Evolutionary conservation across 1,140 invertebrate genomes (phyloP).

Genomic region (Mizuhopecten yessoensis): DNA sequence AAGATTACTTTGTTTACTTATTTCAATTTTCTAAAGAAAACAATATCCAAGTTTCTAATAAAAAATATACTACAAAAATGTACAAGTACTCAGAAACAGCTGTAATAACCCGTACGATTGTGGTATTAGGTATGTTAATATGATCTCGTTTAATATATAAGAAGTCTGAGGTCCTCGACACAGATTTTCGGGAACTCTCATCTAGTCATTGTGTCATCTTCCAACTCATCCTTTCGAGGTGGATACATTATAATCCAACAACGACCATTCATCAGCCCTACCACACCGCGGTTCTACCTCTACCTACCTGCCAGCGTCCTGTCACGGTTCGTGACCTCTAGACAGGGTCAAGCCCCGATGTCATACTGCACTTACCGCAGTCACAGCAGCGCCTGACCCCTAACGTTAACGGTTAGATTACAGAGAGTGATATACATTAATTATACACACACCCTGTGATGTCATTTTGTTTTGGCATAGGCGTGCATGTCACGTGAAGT

Average conservation of each 20-base stretch:
- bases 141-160: too few species aligned
- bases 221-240: neutral
- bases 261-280: neutral
- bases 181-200: neutral
- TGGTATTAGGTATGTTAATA: too few species aligned
- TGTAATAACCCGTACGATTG: too few species aligned
- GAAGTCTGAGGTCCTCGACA: neutral
- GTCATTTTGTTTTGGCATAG: neutral
- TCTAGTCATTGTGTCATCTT: neutral
- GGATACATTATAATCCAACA: neutral
- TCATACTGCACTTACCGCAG: neutral
- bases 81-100: too few species aligned
- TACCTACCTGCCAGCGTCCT: conserved; percentile 14
- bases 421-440: neutral
- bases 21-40: too few species aligned
- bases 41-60: too few species aligned
- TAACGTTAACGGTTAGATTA: neutral
- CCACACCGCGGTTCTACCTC: too few species aligned
- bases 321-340: neutral
- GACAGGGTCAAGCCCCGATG: conserved; percentile 1
- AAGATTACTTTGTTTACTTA: too few species aligned
- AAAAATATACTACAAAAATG: too few species aligned
- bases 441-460: neutral
- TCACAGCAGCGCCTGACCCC: neutral
- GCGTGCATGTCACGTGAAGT: too few species aligned